Percentiles rank a stretch among this genome's conserved stretches.
Evolutionary conservation across 2,888 invertebrate species (phyloP).

Genomic region (Drosophila fulvimacula): DNA sequence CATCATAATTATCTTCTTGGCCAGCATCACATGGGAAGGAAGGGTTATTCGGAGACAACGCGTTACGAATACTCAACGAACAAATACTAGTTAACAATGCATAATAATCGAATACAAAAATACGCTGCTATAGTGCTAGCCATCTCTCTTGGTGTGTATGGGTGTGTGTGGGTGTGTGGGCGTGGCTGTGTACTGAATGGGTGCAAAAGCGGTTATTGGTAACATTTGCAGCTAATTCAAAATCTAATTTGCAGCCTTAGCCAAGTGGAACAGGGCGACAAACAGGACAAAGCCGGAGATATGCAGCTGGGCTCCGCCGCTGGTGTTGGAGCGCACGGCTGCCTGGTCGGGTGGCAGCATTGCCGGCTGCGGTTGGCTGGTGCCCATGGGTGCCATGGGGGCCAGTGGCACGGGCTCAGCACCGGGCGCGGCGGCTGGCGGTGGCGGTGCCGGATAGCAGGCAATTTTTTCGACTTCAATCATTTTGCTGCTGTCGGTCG

Average conservation of each 20-base stretch:
- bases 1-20: slow-evolving; percentile 11
- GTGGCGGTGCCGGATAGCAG: slow-evolving; percentile 82
- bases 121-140: slow-evolving; percentile 17
- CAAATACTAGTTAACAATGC: slow-evolving; percentile 41
- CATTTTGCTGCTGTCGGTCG: slow-evolving; percentile 81
- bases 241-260: slow-evolving; percentile 38
- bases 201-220: slow-evolving; percentile 28
- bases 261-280: slow-evolving; percentile 20
- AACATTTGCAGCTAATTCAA: slow-evolving; percentile 23
- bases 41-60: slow-evolving; percentile 30
- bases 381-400: slow-evolving; percentile 71
- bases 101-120: slow-evolving; percentile 22
- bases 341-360: slow-evolving; percentile 69
- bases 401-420: slow-evolving; percentile 64
- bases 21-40: slow-evolving; percentile 52
- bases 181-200: neutral
- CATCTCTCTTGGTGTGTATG: neutral
- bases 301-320: slow-evolving; percentile 13
- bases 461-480: slow-evolving; percentile 82
- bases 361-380: slow-evolving; percentile 56
- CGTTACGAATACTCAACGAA: slow-evolving; percentile 33
- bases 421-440: slow-evolving; percentile 65
- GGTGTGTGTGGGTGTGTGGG: neutral
- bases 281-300: slow-evolving; percentile 10
- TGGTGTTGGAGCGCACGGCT: slow-evolving; percentile 59